Conservation (phyloP, 1,140 invertebrate species). For the Bombus huntii region DNA sequence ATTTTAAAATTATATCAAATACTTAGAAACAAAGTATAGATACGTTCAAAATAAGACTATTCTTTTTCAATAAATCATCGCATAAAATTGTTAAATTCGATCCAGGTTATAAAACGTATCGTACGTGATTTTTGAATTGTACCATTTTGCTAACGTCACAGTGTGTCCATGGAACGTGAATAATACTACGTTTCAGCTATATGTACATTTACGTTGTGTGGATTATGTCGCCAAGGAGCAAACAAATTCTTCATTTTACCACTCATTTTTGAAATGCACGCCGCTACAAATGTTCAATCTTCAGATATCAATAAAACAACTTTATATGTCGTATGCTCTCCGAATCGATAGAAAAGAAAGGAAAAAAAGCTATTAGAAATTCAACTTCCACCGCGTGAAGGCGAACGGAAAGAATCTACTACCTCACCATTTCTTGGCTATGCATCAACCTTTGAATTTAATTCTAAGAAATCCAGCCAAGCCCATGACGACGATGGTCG, state of each 20-base stretch:
- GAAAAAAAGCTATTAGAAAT: neutral
- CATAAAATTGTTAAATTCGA: neutral
- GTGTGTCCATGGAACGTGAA: neutral
- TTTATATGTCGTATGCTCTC: neutral
- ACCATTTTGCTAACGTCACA: conserved; percentile 4
- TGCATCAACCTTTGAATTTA: conserved; percentile 26
- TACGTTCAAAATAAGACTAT: neutral
- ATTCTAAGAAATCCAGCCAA: conserved; percentile 39
- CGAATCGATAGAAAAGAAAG: neutral
- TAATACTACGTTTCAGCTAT: neutral
- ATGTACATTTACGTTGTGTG: neutral
- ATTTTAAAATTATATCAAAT: neutral
- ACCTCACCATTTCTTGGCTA: neutral
- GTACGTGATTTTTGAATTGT: neutral
- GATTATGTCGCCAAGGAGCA: neutral
- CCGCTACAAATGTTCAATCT: neutral
- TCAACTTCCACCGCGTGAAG: neutral
- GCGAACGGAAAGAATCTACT: neutral
- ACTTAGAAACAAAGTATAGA: neutral
- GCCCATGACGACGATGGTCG: conserved; percentile 9
- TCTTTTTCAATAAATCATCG: neutral
- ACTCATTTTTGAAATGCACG: conserved; percentile 10
- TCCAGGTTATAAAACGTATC: no score
- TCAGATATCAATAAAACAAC: neutral
- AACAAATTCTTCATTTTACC: conserved; percentile 14